These are phyloP conservation scores for Lindbergichthys nudifrons DNA, from an alignment of 2,797 vertebrate genomes.

Conservation along the genomic window DNA sequence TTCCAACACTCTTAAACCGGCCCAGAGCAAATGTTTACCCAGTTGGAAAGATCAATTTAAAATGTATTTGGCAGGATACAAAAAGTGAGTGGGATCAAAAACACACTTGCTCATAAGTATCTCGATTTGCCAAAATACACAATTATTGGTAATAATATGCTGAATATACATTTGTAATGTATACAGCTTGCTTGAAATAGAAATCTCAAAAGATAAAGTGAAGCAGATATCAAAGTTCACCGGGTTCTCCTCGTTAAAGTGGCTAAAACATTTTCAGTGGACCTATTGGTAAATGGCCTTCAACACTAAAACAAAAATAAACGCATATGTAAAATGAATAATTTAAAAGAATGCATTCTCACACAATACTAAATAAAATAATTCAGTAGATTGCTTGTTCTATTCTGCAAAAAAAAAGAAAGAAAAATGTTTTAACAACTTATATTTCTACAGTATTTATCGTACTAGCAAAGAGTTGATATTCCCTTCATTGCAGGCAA, in stretches of 20 bases:
- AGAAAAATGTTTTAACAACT: too few species aligned
- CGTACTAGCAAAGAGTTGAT: background rate
- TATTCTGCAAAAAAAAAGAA: too few species aligned
- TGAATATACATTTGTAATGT: constrained; percentile 52
- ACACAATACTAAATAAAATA: too few species aligned
- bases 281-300: background rate
- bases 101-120: constrained; percentile 51
- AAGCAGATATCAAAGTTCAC: constrained; percentile 23
- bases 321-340: background rate
- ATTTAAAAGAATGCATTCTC: background rate
- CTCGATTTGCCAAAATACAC: constrained; percentile 52
- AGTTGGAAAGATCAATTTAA: constrained; percentile 63
- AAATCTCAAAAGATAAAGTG: background rate
- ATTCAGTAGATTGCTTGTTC: too few species aligned
- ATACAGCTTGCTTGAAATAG: constrained; percentile 30
- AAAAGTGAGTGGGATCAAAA: constrained; percentile 60
- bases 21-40: constrained; percentile 70
- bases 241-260: constrained; percentile 27
- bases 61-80: constrained; percentile 66
- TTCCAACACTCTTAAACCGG: constrained; percentile 54
- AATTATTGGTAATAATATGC: constrained; percentile 43
- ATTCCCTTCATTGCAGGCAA: constrained; percentile 10
- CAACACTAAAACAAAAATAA: constrained; percentile 14
- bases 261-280: constrained; percentile 12
- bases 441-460: too few species aligned